phyloP scores from a whole-genome alignment of 2,113 vertebrate species.

The Monarcha castaneiventris region DNA sequence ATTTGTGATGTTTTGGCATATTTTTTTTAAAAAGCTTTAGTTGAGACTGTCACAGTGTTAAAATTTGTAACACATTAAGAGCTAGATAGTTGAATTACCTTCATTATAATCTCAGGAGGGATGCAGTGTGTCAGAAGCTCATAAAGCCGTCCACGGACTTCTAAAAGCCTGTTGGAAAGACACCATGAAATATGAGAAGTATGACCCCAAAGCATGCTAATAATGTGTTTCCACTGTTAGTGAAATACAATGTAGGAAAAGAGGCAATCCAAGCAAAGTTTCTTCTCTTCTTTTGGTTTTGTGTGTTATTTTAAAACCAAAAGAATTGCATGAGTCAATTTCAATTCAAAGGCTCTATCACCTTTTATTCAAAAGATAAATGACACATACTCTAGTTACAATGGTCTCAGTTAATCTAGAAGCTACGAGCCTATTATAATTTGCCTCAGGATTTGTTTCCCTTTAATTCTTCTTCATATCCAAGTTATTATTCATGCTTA shows the following conservation, averaged over 20 bases:
- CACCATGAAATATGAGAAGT: neutral
- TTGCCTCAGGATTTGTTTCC: neutral
- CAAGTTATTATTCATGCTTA: neutral
- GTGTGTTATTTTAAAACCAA: neutral
- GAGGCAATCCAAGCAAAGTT: neutral
- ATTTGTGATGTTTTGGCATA: neutral
- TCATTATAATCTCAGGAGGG: slow-evolving; percentile 95
- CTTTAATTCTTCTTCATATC: neutral
- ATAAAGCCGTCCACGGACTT: slow-evolving; percentile 91
- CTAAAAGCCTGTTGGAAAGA: slow-evolving; percentile 82
- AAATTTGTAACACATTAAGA: neutral
- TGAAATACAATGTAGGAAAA: neutral
- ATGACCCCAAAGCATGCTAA: neutral
- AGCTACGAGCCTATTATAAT: neutral
- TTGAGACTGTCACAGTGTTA: neutral
- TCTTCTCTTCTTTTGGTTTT: neutral
- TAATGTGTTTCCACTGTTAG: neutral
- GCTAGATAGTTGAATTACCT: slow-evolving; percentile 73
- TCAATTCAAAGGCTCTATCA: neutral
- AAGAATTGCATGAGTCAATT: neutral
- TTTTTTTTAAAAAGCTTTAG: neutral
- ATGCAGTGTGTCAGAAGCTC: slow-evolving; percentile 97
- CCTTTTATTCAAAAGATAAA: neutral
- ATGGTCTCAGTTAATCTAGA: neutral
- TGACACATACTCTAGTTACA: neutral